Percentiles rank a stretch among this genome's conserved stretches.
Evolutionary conservation across 2,888 invertebrate genomes (phyloP).

Genomic region (Halocaridina rubra): DNA sequence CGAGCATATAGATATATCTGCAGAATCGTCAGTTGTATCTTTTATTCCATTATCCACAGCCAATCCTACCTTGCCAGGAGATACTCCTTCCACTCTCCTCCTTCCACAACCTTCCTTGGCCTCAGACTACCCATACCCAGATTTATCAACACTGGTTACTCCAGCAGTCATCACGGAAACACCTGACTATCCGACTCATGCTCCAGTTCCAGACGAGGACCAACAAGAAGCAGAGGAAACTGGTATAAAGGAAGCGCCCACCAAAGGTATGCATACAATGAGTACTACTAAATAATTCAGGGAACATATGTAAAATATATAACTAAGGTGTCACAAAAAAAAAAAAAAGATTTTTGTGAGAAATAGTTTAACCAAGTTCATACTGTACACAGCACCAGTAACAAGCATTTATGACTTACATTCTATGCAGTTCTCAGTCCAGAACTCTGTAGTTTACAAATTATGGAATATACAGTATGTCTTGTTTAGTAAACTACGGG

Average conservation of each 20-base stretch:
- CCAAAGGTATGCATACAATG: neutral
- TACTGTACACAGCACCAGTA: too few relatives aligned
- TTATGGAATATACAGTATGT: too few relatives aligned
- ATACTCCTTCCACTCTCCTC: constrained; percentile 15
- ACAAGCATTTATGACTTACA: too few relatives aligned
- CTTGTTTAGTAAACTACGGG: too few relatives aligned
- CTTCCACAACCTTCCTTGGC: constrained; percentile 20
- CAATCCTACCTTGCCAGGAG: neutral
- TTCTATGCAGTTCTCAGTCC: too few relatives aligned
- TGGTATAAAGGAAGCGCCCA: neutral
- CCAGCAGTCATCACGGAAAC: constrained; percentile 45
- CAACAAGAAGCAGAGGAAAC: neutral
- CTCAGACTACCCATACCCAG: constrained; percentile 5
- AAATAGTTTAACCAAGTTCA: too few relatives aligned
- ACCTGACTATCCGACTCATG: neutral
- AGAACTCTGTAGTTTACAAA: too few relatives aligned
- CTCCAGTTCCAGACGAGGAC: neutral
- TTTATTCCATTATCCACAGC: neutral
- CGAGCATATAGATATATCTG: neutral
- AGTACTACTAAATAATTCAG: too few relatives aligned
- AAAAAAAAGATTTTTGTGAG: too few relatives aligned
- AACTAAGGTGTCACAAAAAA: too few relatives aligned
- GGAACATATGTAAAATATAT: too few relatives aligned
- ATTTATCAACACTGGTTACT: constrained; percentile 43
- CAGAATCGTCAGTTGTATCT: neutral